Evolutionary conservation across 2,797 vertebrate species (phyloP), one percentile per base, ranked within the genome.

Genomic region (Phataginus tricuspis): DNA sequence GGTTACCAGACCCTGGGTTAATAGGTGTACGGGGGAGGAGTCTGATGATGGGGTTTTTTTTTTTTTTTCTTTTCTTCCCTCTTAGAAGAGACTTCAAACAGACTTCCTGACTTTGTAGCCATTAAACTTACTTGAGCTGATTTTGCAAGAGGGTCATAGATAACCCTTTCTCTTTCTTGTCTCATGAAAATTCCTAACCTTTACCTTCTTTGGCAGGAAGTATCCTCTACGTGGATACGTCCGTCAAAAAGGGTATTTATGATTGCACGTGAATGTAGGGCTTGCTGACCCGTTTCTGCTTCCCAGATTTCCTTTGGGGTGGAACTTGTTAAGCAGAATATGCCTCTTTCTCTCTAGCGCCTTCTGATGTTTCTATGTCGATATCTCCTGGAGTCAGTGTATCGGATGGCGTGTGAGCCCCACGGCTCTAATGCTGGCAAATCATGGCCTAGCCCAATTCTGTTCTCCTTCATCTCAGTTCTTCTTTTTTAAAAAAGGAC

Each of bases 91-190:
- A 94, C 91, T 95, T 97, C 97, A 97, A 90, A 96, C 84, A 96
- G 94, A 94, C 80, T 94, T 91, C 89, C 95, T 94, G 92, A 59
- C 86, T 90, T 90, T 59, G 86, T 75, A 74, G 86, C 86, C 89
- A 88, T 97, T 96, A 92, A 95, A 95, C 51, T 80, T 92, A 90
- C 49, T 96, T 90, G 57, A 95, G 59, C 74, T 80, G n/a, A 55
- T 97, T 97, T 97, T 96, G 94, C 94, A 96, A 97, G 78, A 97
- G 71, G 89, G 90, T 95, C 74, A 79, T 79, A 96, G 86, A 78
- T 90, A 7, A 5, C 18, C 51, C 72, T 69, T 89, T 84, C 88
- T 66, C 87, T 79, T 51, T 37, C 75, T 51, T 37, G 42, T 95
- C 86, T 94, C 75, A 25, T 96, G 95, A 96, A 87, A 96, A 91